Conservation (phyloP, 2,113 vertebrate genomes). For the Calonectris borealis region DNA sequence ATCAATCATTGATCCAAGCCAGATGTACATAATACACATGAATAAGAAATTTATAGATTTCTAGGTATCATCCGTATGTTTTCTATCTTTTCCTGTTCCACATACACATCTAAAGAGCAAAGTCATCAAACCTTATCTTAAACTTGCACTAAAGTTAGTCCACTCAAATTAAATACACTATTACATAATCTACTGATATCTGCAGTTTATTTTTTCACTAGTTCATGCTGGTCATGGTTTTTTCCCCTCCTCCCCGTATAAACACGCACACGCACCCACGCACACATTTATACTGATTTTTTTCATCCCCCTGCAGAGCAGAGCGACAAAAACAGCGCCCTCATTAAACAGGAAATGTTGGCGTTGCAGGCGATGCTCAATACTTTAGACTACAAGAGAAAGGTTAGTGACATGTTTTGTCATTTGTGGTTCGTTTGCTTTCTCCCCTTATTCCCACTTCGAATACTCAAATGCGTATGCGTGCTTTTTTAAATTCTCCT, state of each 20-base stretch:
- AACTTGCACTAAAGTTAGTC: background rate
- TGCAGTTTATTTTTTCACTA: background rate
- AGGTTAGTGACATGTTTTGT: conserved; percentile 74
- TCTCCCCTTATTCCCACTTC: background rate
- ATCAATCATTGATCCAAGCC: background rate
- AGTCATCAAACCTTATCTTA: background rate
- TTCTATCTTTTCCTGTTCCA: background rate
- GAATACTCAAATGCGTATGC: fast-evolving
- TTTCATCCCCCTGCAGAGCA: conserved; percentile 74
- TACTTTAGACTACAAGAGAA: conserved; percentile 92
- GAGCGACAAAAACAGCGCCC: conserved; percentile 81
- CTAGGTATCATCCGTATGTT: background rate
- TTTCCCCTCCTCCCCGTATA: background rate
- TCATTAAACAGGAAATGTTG: conserved; percentile 89
- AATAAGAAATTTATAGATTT: background rate
- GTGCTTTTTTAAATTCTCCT: background rate
- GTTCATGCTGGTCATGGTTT: background rate
- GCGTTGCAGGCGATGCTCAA: conserved; percentile 95
- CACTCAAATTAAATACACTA: background rate
- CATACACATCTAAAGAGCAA: background rate
- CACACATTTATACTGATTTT: background rate
- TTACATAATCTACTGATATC: background rate
- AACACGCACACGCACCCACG: background rate
- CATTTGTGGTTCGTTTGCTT: conserved; percentile 9
- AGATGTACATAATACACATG: background rate